Conservation (phyloP, 2,113 vertebrate species). For the Uropsilus gracilis region DNA sequence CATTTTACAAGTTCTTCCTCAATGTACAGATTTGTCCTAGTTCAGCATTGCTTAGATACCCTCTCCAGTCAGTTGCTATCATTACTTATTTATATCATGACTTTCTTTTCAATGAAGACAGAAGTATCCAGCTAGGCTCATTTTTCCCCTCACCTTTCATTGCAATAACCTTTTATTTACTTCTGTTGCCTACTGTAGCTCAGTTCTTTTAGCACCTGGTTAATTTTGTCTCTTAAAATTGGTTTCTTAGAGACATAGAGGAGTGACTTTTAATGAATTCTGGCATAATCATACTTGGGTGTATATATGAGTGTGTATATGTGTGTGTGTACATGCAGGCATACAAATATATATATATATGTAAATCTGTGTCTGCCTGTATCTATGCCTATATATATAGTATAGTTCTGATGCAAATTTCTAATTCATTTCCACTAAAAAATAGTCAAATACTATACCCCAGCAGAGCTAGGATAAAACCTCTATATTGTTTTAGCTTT, state of each 20-base stretch:
- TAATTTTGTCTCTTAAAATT: not conserved
- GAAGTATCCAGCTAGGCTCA: not conserved
- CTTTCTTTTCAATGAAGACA: not conserved
- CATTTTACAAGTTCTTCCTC: not conserved
- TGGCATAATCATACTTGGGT: not conserved
- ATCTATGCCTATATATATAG: not conserved
- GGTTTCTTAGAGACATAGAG: not conserved
- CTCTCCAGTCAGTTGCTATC: not conserved
- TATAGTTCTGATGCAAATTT: not conserved
- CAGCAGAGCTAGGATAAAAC: not conserved
- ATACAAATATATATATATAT: too few relatives aligned
- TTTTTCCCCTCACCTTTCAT: not conserved
- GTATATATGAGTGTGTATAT: not conserved
- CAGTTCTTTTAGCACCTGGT: not conserved
- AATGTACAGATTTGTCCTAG: not conserved
- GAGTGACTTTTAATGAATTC: not conserved
- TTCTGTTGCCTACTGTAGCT: not conserved
- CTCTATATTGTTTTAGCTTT: not conserved
- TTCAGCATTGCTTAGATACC: not conserved
- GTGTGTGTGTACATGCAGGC: not conserved
- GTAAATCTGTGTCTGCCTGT: not conserved
- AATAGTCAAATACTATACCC: not conserved
- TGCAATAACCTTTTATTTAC: not conserved
- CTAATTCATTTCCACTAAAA: not conserved
- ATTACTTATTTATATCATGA: not conserved